A percentile compares a stretch with the other conserved stretches of the same genome.
Conservation (phyloP, 2,113 vertebrate genomes). For the Alethe castanea region DNA sequence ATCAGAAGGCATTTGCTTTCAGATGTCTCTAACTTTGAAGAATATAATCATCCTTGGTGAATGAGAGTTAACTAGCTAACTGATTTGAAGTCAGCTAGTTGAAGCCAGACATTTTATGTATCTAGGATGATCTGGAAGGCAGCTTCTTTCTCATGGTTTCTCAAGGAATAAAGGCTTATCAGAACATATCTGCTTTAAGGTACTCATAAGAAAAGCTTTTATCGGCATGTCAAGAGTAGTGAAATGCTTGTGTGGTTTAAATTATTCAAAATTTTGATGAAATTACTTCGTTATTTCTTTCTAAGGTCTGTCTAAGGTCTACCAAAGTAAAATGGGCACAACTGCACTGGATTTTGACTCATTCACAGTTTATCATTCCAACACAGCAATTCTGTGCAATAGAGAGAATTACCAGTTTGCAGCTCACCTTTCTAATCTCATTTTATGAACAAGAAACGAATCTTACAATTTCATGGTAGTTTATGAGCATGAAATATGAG, state of each 20-base stretch:
- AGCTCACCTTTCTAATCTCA: background rate
- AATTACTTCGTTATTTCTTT: background rate
- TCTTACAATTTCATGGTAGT: background rate
- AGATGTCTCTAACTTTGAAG: background rate
- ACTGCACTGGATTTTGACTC: background rate
- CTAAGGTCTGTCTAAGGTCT: background rate
- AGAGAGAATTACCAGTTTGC: background rate
- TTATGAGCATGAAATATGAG: background rate
- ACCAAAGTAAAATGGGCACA: background rate
- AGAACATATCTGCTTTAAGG: background rate
- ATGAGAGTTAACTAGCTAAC: background rate
- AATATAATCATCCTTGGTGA: background rate
- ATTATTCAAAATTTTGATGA: background rate
- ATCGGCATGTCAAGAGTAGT: background rate
- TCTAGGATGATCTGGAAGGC: background rate
- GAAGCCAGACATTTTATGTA: background rate
- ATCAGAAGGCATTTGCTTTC: background rate
- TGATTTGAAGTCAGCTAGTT: background rate
- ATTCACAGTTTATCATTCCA: background rate
- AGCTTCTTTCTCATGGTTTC: background rate
- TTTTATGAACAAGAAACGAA: background rate
- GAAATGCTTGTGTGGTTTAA: background rate
- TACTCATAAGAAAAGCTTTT: background rate
- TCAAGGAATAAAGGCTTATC: background rate
- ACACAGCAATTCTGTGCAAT: background rate